Evolutionary conservation across 35 echinoderm and acorn worm genomes (phyloP).

Genomic region (Hemicentrotus pulcherrimus): DNA sequence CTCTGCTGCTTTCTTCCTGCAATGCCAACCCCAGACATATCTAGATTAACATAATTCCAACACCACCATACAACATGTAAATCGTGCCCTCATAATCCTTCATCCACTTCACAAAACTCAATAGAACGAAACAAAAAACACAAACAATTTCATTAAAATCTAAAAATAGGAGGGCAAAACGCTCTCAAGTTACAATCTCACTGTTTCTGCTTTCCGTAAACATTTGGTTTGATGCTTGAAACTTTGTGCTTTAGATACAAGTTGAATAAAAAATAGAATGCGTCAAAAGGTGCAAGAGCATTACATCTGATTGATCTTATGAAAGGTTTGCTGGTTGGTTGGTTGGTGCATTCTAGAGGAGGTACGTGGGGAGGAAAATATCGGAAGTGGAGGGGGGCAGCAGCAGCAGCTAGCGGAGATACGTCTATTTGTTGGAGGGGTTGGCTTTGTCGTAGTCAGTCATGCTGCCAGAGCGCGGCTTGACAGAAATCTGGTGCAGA

Average conservation of each 20-base stretch:
- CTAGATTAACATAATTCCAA: not conserved
- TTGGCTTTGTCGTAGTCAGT: slow-evolving; percentile 48
- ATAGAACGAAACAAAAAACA: not conserved
- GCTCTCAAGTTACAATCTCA: not conserved
- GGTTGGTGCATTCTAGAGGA: not conserved
- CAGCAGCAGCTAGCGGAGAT: not conserved
- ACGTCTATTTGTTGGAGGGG: slow-evolving; percentile 18
- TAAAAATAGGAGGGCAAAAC: not conserved
- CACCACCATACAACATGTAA: not conserved
- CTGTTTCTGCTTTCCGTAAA: not conserved
- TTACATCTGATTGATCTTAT: not conserved
- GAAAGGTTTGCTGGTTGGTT: not conserved
- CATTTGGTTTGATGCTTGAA: not conserved
- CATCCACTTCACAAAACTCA: not conserved
- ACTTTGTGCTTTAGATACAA: slow-evolving; percentile 27
- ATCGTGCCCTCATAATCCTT: not conserved
- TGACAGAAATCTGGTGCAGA: slow-evolving; percentile 35
- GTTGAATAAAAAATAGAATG: not conserved
- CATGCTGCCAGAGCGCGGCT: slow-evolving; percentile 45
- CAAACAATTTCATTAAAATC: not conserved
- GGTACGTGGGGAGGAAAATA: not conserved
- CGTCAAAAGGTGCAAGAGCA: not conserved
- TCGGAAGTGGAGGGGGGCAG: not conserved
- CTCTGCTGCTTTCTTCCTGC: not conserved
- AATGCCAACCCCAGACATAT: not conserved